Base-by-base conservation (phyloP, 1,140 invertebrate genomes). In the Zelostemma sp. region DNA sequence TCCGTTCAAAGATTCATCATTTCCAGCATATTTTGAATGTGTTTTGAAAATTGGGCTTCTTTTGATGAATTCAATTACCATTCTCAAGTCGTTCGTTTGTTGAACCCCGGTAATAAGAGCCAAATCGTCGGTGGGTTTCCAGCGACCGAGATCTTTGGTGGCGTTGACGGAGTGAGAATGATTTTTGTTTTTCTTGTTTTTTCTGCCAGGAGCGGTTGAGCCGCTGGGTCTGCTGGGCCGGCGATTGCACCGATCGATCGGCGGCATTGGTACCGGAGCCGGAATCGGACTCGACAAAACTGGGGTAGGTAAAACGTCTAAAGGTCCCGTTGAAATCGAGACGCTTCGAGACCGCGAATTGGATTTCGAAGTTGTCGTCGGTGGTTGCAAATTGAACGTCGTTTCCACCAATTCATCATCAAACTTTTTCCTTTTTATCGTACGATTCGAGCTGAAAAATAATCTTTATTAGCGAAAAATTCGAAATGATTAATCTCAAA, bases 121-220 rank as follows among this genome's bases (percentile, higher is more conserved):
- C 5, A 99, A 86, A 86, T 99, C 98, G 88, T 99, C 98, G 21
- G 94, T 93, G 11, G 97, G 95, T 82, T 98, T 98, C 97, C 97
- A 99, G 65, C 95, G 87, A 0, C 96, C 96, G 8, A 98, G 85
- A 87, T 97, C 95, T 87, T 96, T 93, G 11, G 91, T 92, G 6
- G 85, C 79, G 47, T 86, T 85, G 0, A 84, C 54, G 0, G 84
- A 84, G 73, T 86, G 81, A 1, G 82, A 64, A 62, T 85, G 82
- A 74, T 83, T 80, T 73, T 85, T 85, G 41, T 80, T 84, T 28
- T 85, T 86, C 41, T 86, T 86, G 47, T 78, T 86, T 66, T 85
- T 85, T 31, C 83, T 79, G 6, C 80, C 79, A 11, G 78, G 72
- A 40, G 77, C 77, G 50, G 75, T 81, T 3, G 82, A 78, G 8